phyloP scores from a whole-genome alignment of 2,888 invertebrate genomes.

The Drosophila ochracea region DNA sequence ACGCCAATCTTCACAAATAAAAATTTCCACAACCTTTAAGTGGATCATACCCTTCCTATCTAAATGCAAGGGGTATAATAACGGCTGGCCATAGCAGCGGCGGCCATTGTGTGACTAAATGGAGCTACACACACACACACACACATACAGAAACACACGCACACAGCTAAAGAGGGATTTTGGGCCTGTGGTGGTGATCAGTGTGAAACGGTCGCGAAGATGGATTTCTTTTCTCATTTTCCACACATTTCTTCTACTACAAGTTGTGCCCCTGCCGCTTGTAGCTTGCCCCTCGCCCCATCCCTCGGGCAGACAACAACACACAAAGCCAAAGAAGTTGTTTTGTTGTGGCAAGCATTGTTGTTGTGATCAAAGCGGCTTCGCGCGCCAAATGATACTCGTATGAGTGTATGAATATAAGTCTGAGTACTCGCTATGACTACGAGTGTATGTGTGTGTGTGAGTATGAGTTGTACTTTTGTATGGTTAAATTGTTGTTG shows the following conservation, averaged over 20 bases:
- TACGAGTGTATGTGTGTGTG: slow-evolving; percentile 3
- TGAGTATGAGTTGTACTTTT: slow-evolving; percentile 78
- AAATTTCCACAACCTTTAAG: not conserved
- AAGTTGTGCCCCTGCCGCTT: not conserved
- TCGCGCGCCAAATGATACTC: slow-evolving; percentile 77
- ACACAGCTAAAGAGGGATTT: slow-evolving; percentile 1
- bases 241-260: slow-evolving; percentile 50
- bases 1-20: not conserved
- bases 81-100: slow-evolving; percentile 37
- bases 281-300: slow-evolving; percentile 6
- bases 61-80: slow-evolving; percentile 17
- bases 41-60: not conserved
- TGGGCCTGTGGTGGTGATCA: slow-evolving; percentile 61
- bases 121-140: slow-evolving; percentile 48
- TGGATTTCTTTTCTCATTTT: slow-evolving; percentile 78
- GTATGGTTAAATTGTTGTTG: slow-evolving; percentile 36
- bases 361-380: slow-evolving; percentile 84
- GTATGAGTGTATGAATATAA: slow-evolving; percentile 30
- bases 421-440: slow-evolving; percentile 15
- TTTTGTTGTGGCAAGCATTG: slow-evolving; percentile 85
- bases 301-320: slow-evolving; percentile 22
- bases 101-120: slow-evolving; percentile 67
- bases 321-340: slow-evolving; percentile 79
- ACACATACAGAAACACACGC: not conserved
- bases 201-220: slow-evolving; percentile 74